Percentiles rank a stretch among this genome's conserved stretches.
phyloP scores from a whole-genome alignment of 2,888 invertebrate genomes.

The Tetragonula carbonaria region DNA sequence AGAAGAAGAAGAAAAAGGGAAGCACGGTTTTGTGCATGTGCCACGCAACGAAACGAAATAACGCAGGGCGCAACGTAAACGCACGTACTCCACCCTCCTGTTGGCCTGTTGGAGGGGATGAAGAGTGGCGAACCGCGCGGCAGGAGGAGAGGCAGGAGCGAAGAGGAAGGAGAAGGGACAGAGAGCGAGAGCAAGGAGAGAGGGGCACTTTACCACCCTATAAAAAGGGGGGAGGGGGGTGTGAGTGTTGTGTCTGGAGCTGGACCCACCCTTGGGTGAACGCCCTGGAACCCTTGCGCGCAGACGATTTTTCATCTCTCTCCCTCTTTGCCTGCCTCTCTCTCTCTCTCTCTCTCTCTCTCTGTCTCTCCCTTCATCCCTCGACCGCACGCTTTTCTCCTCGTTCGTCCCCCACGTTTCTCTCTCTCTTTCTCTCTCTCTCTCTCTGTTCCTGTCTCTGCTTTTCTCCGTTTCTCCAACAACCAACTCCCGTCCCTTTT shows the following conservation, averaged over 20 bases:
- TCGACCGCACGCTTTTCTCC: constrained; percentile 14
- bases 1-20: neutral
- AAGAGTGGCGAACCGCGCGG: constrained; percentile 39
- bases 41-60: constrained; percentile 70
- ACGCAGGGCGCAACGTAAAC: constrained; percentile 70
- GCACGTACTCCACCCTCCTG: constrained; percentile 64
- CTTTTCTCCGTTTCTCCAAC: constrained; percentile 7
- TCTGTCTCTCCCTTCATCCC: constrained; percentile 5
- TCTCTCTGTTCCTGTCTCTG: constrained; percentile 22
- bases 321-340: constrained; percentile 36
- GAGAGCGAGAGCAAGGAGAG: constrained; percentile 64
- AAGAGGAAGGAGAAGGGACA: constrained; percentile 52
- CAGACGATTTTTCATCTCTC: constrained; percentile 75
- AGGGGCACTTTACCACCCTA: constrained; percentile 73
- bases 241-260: constrained; percentile 80
- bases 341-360: constrained; percentile 26
- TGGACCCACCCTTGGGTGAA: constrained; percentile 80
- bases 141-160: constrained; percentile 36
- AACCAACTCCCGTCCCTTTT: constrained; percentile 19
- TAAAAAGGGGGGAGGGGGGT: constrained; percentile 70
- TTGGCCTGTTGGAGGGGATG: constrained; percentile 51
- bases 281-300: constrained; percentile 78
- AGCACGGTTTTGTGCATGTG: constrained; percentile 63
- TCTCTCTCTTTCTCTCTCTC: constrained; percentile 20
- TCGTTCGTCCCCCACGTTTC: constrained; percentile 12